Evolutionary conservation across 1,140 invertebrate species (phyloP).

Genomic region (Bemisia tabaci): DNA sequence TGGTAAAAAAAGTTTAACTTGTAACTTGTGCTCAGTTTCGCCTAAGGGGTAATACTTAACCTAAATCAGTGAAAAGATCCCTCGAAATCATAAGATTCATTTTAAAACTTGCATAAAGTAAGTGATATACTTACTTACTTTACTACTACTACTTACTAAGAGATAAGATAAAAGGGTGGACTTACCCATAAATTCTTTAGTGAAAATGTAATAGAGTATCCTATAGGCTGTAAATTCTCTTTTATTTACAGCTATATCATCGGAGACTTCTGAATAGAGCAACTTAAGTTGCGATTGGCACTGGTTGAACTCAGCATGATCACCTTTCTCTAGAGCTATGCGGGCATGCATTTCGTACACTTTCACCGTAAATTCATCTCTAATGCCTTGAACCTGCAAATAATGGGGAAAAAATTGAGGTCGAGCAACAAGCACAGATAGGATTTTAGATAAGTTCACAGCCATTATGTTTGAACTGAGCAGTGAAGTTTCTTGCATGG

Average conservation of each 20-base stretch:
- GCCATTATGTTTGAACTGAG: no score
- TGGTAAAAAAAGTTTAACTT: no score
- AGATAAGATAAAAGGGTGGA: conserved; percentile 11
- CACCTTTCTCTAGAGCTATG: conserved; percentile 91
- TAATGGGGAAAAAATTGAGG: neutral
- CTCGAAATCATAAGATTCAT: no score
- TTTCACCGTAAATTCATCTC: conserved; percentile 84
- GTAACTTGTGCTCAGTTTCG: no score
- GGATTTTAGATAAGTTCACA: no score
- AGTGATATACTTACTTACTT: no score
- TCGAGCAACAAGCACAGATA: conserved; percentile 1
- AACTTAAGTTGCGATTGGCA: conserved; percentile 95
- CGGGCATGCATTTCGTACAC: conserved; percentile 98
- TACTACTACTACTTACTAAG: no score
- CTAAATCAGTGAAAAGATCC: no score
- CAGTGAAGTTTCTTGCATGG: no score
- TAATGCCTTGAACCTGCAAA: conserved; percentile 77
- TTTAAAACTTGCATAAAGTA: no score
- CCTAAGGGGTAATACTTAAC: no score
- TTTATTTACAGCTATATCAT: conserved; percentile 37
- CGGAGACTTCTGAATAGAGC: conserved; percentile 66
- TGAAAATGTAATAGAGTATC: conserved; percentile 94
- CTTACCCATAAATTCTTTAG: conserved; percentile 88
- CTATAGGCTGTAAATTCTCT: conserved; percentile 90
- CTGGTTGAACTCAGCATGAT: conserved; percentile 98